Base-by-base conservation (phyloP, 1,140 invertebrate genomes). In the Pissodes strobi region DNA sequence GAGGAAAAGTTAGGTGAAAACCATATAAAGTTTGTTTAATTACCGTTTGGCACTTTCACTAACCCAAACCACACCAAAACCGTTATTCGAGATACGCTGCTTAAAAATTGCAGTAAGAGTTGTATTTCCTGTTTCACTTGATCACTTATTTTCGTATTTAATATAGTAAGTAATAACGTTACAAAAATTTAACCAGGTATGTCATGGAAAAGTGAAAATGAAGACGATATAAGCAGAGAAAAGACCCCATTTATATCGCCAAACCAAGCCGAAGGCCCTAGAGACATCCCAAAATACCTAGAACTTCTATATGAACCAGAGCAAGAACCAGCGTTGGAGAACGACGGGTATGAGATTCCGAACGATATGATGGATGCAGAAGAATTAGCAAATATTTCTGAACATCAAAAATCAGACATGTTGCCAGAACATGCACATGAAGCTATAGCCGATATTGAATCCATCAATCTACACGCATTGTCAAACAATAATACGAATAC, bases 301-400 rank as follows among this genome's bases (percentile, higher is more conserved):
- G 80, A 82, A 72, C 60, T 82, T 10, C 60, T 82, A 5, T 79
- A 79, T 60, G 78, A 79, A 49, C 69, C 69, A 13, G 69, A 72
- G 38, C 52, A 58, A 52, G 30, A 61, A 18, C 13, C 49, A 30
- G 3, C 19, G 46, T 58, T 68, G 41, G 74, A 74, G 25, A 74
- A 76, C 49, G 76, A 79, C 30, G 80, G 80, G 12, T 82, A 82
- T 55, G 80, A 82, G 73, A 71, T 82, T 39, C 80, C 80, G 1
- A 73, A 69, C 51, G 66, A 69, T 27, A 52, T 52, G 49, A 6
- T 37, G 12, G 8, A 6, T 15, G 21, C 22, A 1, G 53, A 56
- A 43, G 39, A 43, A 21, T 19, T 39, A 41, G 10, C 23, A 12
- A 41, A 27, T 27, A 27, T 27, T 27, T 5, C 25, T 27, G 25